phyloP scores from a whole-genome alignment of 2,113 vertebrate genomes.

The Aphelocoma coerulescens region DNA sequence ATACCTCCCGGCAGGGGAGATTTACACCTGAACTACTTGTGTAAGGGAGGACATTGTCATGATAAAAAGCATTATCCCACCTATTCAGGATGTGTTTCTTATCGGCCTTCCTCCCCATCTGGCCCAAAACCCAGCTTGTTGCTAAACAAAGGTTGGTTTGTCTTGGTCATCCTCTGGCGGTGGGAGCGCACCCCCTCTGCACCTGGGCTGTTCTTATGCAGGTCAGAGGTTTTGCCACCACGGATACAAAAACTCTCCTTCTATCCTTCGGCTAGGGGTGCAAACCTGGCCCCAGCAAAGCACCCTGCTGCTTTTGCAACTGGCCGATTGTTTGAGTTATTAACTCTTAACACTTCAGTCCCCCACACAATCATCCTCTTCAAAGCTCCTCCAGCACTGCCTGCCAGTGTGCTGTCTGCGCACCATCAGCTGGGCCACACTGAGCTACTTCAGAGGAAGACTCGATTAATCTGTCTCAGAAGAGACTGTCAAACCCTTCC shows the following conservation, averaged over 20 bases:
- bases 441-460: neutral
- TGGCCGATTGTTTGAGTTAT: neutral
- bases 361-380: neutral
- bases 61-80: neutral
- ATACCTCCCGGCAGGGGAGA: neutral
- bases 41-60: neutral
- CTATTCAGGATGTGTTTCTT: neutral
- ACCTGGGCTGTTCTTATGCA: neutral
- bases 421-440: neutral
- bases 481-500: neutral
- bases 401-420: neutral
- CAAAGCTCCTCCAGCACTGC: neutral
- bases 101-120: neutral
- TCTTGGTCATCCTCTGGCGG: neutral
- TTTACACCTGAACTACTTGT: neutral
- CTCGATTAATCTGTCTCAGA: accelerated
- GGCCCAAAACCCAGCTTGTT: neutral
- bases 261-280: neutral
- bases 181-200: neutral
- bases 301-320: neutral
- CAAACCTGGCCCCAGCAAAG: neutral
- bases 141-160: neutral
- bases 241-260: neutral
- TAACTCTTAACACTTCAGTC: neutral
- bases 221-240: neutral